These are phyloP conservation scores for Conomelus anceps DNA, from an alignment of 2,888 invertebrate genomes.

Conservation along the genomic window DNA sequence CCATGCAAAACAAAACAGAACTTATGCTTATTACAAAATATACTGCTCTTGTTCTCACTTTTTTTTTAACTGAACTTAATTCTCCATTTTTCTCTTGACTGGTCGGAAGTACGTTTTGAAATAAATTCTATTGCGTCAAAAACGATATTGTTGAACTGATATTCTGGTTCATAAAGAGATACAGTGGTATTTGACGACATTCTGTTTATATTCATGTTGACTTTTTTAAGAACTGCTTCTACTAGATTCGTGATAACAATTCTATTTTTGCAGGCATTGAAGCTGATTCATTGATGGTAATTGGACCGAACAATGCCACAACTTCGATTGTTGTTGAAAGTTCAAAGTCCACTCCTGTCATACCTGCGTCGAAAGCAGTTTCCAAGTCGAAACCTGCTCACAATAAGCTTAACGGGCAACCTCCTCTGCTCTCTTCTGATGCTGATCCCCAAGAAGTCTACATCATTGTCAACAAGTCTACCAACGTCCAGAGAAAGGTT, in stretches of 20 bases:
- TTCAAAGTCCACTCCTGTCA: constrained; percentile 38
- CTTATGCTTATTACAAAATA: too few species aligned
- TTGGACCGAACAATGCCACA: constrained; percentile 32
- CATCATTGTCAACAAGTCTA: constrained; percentile 39
- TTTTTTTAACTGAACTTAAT: too few species aligned
- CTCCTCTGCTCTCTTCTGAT: constrained; percentile 1
- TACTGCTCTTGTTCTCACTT: too few species aligned
- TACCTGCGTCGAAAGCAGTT: background rate
- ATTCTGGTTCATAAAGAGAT: too few species aligned
- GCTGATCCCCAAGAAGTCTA: constrained; percentile 41
- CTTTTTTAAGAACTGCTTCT: background rate
- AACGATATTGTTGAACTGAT: too few species aligned
- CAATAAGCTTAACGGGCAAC: constrained; percentile 31
- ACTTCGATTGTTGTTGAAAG: constrained; percentile 48
- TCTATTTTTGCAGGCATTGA: constrained; percentile 26
- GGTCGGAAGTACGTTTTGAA: too few species aligned
- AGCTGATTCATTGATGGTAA: constrained; percentile 31
- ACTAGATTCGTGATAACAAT: too few species aligned
- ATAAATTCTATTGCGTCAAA: too few species aligned
- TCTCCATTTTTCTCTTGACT: too few species aligned
- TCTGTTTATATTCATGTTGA: background rate
- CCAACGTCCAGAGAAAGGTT: constrained; percentile 31
- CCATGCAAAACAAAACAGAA: too few species aligned
- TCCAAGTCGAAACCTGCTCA: constrained; percentile 35
- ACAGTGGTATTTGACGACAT: too few species aligned